phyloP scores from a whole-genome alignment of 2,888 invertebrate genomes.

The Syrphus vitripennis region DNA sequence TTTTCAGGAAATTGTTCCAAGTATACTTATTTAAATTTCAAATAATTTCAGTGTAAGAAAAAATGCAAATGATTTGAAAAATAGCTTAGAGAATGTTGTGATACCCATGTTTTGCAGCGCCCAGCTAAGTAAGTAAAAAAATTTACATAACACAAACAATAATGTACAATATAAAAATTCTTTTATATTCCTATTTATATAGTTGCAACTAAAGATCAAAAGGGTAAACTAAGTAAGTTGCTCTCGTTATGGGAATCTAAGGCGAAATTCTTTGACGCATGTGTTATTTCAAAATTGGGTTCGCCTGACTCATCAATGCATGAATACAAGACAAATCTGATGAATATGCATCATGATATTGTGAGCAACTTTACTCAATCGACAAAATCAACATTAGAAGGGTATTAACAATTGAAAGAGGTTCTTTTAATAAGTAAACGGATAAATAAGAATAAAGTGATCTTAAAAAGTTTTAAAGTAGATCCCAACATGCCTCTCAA shows the following conservation, averaged over 20 bases:
- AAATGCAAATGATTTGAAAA: constrained; percentile 95
- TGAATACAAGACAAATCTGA: constrained; percentile 92
- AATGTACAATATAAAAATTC: constrained; percentile 65
- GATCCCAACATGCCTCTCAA: too few relatives aligned
- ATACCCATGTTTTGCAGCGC: constrained; percentile 99
- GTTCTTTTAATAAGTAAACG: not conserved
- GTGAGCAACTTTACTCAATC: constrained; percentile 89
- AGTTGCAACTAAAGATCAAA: constrained; percentile 93
- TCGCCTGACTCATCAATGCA: constrained; percentile 94
- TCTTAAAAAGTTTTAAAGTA: too few relatives aligned
- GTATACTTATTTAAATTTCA: not conserved
- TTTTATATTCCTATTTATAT: constrained; percentile 73
- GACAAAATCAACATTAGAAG: constrained; percentile 92
- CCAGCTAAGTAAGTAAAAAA: constrained; percentile 85
- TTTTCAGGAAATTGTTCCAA: not conserved
- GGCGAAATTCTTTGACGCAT: constrained; percentile 91
- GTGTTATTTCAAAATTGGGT: constrained; percentile 92
- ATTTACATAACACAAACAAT: not conserved
- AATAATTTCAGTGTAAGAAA: constrained; percentile 92
- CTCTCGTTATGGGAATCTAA: constrained; percentile 98
- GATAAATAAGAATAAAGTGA: too few relatives aligned
- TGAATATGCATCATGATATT: constrained; percentile 90
- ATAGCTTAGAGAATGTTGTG: constrained; percentile 96
- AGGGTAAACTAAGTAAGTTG: constrained; percentile 95
- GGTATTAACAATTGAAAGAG: constrained; percentile 78